Evolutionary conservation across 2,888 invertebrate genomes (phyloP), one percentile per base, ranked within the genome.

Genomic region (Deroplatys truncata): DNA sequence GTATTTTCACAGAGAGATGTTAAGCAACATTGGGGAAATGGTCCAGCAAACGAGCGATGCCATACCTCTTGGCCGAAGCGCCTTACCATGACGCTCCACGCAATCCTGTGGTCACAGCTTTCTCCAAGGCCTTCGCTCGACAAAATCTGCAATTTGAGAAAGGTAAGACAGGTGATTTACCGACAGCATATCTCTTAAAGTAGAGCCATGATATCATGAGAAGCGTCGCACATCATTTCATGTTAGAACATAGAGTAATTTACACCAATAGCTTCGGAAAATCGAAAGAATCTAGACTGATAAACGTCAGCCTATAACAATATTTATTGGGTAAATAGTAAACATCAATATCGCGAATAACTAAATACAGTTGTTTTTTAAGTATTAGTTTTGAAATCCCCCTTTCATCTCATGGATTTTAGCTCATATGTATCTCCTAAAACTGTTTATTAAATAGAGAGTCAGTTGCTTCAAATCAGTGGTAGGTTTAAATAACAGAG

Each of bases 111-210:
- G 72, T 84, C 28, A 88, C 84, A 31, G 88, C 88, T 28, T 88
- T 88, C 88, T 84, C 84, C 28, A 88, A 56, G 28, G 88, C 84
- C 84, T 88, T 88, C 88, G 84, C 84, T 25, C 29, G 88, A n/a
- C 88, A 88, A 35, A 88, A 88, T 84, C 82, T 31, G 5, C 88
- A 88, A 13, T 88, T 88, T 29, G 88, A 88, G 43, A 83, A 28
- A 88, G 88, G 88, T 88, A 31, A 84, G 88, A 35, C 10, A 16
- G 0, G 56, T 4, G 16, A 16, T 15, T 56, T 15, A 56, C 56
- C 16, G 9, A 35, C 9, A 35, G 35, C 43, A 43, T 2, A 43
- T 13, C 0, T 35, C 8, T 13, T 43, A 13, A 72, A 9, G 20
- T 20, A 72, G 20, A 72, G 56, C 56, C n/a, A n/a, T 72, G 20